Conservation (phyloP, 2,797 vertebrate genomes). For the Periparus ater region DNA sequence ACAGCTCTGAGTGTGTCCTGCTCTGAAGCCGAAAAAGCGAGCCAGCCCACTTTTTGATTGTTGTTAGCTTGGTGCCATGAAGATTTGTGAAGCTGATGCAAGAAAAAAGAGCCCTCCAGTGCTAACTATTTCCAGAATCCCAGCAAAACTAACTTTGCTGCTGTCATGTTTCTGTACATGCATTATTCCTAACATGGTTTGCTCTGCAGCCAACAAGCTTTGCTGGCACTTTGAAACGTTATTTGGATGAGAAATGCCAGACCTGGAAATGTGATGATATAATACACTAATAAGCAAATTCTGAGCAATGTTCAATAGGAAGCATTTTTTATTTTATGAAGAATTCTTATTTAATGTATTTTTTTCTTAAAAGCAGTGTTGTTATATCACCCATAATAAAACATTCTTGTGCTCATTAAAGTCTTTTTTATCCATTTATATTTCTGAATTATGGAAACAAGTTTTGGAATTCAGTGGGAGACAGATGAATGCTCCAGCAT, state of each 20-base stretch:
- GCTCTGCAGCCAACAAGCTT: neutral
- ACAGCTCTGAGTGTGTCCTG: no score
- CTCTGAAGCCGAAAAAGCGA: no score
- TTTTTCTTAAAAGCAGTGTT: slow-evolving; percentile 17
- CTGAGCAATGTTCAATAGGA: neutral
- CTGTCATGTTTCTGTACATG: neutral
- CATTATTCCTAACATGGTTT: neutral
- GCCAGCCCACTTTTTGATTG: neutral
- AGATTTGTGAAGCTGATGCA: neutral
- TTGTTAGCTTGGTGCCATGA: neutral
- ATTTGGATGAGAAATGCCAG: slow-evolving; percentile 31
- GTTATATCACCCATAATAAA: slow-evolving; percentile 3
- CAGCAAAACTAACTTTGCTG: neutral
- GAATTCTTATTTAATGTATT: slow-evolving; percentile 9
- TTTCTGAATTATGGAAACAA: slow-evolving; percentile 41
- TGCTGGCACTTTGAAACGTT: neutral
- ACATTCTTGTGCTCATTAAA: neutral
- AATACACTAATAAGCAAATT: slow-evolving; percentile 32
- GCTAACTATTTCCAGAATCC: neutral
- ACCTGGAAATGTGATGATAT: neutral
- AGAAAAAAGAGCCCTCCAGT: neutral
- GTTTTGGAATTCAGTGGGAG: neutral
- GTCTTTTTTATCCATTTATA: slow-evolving; percentile 17
- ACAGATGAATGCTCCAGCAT: neutral
- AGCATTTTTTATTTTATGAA: slow-evolving; percentile 25